These are phyloP conservation scores for Distichodus sexfasciatus DNA, from an alignment of 2,797 vertebrate species.

Conservation along the genomic window DNA sequence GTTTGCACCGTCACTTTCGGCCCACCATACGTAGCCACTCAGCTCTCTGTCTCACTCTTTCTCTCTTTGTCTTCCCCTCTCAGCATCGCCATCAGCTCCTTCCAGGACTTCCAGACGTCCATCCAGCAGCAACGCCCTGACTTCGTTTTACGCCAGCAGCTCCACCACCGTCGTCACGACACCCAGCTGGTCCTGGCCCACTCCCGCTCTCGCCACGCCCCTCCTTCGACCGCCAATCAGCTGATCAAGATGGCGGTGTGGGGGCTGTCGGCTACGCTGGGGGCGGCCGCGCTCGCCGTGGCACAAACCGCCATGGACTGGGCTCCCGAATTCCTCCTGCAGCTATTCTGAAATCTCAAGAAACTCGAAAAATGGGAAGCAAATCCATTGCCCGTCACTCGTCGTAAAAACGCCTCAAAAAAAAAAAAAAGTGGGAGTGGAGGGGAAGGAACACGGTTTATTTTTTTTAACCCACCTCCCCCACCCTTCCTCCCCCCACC, in stretches of 20 bases:
- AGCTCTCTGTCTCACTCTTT: slow-evolving; percentile 2
- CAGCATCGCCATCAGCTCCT: slow-evolving; percentile 75
- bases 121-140: slow-evolving; percentile 78
- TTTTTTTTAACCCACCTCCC: slow-evolving; percentile 29
- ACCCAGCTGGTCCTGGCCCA: neutral
- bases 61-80: slow-evolving; percentile 6
- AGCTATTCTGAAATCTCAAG: slow-evolving; percentile 86
- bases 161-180: neutral
- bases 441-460: slow-evolving; percentile 7
- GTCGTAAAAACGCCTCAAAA: neutral
- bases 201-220: slow-evolving; percentile 42
- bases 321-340: slow-evolving; percentile 77
- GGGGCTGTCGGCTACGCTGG: slow-evolving; percentile 81
- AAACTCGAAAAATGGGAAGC: too few species aligned
- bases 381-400: neutral
- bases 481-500: neutral
- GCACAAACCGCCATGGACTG: slow-evolving; percentile 82
- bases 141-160: slow-evolving; percentile 71
- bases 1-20: neutral
- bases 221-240: slow-evolving; percentile 65
- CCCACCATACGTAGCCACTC: too few species aligned
- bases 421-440: neutral
- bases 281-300: slow-evolving; percentile 78
- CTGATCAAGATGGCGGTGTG: slow-evolving; percentile 82
- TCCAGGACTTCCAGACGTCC: slow-evolving; percentile 76